These are phyloP conservation scores for Tachuris rubrigastra DNA, from an alignment of 2,113 vertebrate genomes.

Conservation along the genomic window DNA sequence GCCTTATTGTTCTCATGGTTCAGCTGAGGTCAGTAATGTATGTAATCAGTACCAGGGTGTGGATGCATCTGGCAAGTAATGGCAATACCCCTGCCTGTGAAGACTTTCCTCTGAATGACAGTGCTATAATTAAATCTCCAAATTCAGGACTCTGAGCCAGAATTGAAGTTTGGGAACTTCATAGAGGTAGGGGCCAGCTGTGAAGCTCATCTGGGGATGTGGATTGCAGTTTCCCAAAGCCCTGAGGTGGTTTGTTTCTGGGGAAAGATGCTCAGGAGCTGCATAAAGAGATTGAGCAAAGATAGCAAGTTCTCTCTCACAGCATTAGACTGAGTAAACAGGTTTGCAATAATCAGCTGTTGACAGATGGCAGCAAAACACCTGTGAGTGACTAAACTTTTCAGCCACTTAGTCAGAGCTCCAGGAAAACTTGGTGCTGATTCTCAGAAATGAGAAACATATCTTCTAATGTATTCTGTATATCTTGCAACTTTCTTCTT, in stretches of 20 bases:
- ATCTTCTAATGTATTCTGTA: not conserved
- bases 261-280: slow-evolving; percentile 14
- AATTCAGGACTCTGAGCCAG: slow-evolving; percentile 50
- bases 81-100: slow-evolving; percentile 56
- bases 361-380: slow-evolving; percentile 71
- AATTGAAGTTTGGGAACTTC: slow-evolving; percentile 48
- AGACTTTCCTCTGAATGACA: slow-evolving; percentile 56
- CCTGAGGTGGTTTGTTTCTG: not conserved
- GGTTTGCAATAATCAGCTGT: slow-evolving; percentile 64
- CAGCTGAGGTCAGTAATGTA: slow-evolving; percentile 63
- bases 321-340: slow-evolving; percentile 47
- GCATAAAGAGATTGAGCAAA: slow-evolving; percentile 46
- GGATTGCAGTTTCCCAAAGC: slow-evolving; percentile 38
- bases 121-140: slow-evolving; percentile 64
- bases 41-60: slow-evolving; percentile 62
- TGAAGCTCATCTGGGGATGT: slow-evolving; percentile 40
- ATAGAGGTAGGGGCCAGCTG: slow-evolving; percentile 40
- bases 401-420: slow-evolving; percentile 63
- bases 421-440: slow-evolving; percentile 21
- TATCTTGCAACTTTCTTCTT: slow-evolving; percentile 12
- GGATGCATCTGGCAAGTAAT: slow-evolving; percentile 63
- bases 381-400: slow-evolving; percentile 66
- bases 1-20: slow-evolving; percentile 53
- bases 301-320: slow-evolving; percentile 44
- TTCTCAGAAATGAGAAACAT: slow-evolving; percentile 56